These are phyloP conservation scores for Aphelinus atriplicis DNA, from an alignment of 1,140 invertebrate species.

Conservation along the genomic window DNA sequence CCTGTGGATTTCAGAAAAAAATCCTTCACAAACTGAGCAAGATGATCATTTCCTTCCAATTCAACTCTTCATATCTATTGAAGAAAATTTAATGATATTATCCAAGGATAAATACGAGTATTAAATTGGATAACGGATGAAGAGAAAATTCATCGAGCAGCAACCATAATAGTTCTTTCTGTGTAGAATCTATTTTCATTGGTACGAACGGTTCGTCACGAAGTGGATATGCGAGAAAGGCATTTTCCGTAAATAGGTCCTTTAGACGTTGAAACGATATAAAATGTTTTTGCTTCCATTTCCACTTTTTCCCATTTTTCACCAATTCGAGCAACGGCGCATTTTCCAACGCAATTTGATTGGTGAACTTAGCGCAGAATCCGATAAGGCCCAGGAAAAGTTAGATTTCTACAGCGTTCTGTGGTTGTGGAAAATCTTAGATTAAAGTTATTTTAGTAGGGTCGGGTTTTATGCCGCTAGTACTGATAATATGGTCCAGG, in stretches of 20 bases:
- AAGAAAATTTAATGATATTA: too few relatives aligned
- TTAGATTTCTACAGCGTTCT: constrained; percentile 52
- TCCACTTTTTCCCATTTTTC: constrained; percentile 42
- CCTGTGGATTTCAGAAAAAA: too few relatives aligned
- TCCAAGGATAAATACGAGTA: too few relatives aligned
- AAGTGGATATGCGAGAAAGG: not conserved
- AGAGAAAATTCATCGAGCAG: too few relatives aligned
- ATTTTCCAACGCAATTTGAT: constrained; percentile 40
- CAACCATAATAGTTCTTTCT: too few relatives aligned
- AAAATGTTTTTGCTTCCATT: constrained; percentile 36
- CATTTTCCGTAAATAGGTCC: not conserved
- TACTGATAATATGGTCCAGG: constrained; percentile 56
- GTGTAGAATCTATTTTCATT: too few relatives aligned
- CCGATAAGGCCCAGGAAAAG: constrained; percentile 61
- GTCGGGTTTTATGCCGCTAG: constrained; percentile 46
- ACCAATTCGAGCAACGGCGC: constrained; percentile 49
- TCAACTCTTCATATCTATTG: too few relatives aligned
- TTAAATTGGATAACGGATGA: too few relatives aligned
- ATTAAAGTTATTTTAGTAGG: constrained; percentile 49
- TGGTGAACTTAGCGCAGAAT: constrained; percentile 48
- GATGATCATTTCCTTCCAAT: too few relatives aligned
- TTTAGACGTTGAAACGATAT: constrained; percentile 43
- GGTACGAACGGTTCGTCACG: not conserved
- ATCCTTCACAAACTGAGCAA: too few relatives aligned
- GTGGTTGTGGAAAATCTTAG: constrained; percentile 47